These are phyloP conservation scores for Siderastrea radians DNA, from an alignment of 92 coral and sea anemone species.

Conservation along the genomic window DNA sequence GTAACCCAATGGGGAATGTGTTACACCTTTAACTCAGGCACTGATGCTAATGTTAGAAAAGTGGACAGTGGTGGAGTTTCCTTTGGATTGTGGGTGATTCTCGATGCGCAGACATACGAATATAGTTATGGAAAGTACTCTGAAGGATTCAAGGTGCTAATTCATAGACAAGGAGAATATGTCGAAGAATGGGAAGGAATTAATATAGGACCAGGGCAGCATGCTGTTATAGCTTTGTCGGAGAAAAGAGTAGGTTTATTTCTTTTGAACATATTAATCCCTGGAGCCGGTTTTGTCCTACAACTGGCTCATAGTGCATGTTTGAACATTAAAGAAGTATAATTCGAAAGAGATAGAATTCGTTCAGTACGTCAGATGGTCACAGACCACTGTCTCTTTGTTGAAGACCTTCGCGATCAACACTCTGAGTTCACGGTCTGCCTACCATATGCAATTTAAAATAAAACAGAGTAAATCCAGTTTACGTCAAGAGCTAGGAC, in stretches of 20 bases:
- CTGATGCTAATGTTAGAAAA: background rate
- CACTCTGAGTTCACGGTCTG: too few species aligned
- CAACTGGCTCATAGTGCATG: background rate
- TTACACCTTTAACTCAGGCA: slow-evolving; percentile 64
- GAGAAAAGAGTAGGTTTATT: slow-evolving; percentile 37
- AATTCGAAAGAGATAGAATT: too few species aligned
- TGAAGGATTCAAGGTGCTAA: slow-evolving; percentile 47
- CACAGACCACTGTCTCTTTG: too few species aligned
- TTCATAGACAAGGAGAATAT: slow-evolving; percentile 59
- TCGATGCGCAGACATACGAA: slow-evolving; percentile 33
- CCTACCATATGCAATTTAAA: too few species aligned
- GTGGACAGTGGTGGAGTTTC: slow-evolving; percentile 27
- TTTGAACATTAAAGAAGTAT: too few species aligned
- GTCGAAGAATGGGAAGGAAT: slow-evolving; percentile 47
- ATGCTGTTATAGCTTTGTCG: slow-evolving; percentile 36
- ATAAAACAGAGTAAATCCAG: too few species aligned
- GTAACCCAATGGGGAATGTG: slow-evolving; percentile 46
- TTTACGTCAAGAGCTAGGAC: too few species aligned
- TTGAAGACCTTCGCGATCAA: too few species aligned
- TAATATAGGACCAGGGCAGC: slow-evolving; percentile 59
- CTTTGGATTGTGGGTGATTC: slow-evolving; percentile 22
- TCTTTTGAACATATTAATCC: too few species aligned
- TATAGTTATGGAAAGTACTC: slow-evolving; percentile 36
- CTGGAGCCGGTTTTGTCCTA: too few species aligned
- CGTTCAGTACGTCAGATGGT: too few species aligned